These are phyloP conservation scores for Elachura formosa DNA, from an alignment of 2,113 vertebrate genomes.

Conservation along the genomic window DNA sequence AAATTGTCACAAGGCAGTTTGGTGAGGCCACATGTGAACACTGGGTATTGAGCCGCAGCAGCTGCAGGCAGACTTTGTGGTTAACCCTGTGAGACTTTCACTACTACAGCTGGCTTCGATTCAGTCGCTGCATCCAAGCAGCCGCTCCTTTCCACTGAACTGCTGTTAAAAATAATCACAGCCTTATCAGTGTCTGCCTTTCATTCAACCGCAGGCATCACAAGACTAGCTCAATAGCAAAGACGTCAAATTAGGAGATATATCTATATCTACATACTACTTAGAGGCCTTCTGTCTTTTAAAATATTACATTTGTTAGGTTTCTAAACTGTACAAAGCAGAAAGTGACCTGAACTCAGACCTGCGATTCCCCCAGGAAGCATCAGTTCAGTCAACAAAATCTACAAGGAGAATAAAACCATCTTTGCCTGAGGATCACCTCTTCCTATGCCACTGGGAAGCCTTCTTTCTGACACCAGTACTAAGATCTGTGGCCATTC, in stretches of 20 bases:
- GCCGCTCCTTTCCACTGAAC: not conserved
- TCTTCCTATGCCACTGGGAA: not conserved
- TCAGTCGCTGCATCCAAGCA: not conserved
- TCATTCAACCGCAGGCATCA: not conserved
- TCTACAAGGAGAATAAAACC: not conserved
- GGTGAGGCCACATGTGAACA: slow-evolving; percentile 8
- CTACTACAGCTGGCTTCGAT: slow-evolving; percentile 34
- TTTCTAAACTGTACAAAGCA: not conserved
- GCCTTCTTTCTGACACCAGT: not conserved
- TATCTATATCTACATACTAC: not conserved
- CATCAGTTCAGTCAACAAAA: not conserved
- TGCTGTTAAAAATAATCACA: slow-evolving; percentile 23
- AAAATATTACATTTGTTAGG: not conserved
- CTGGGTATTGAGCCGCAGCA: slow-evolving; percentile 49
- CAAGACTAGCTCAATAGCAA: not conserved
- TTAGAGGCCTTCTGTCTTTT: not conserved
- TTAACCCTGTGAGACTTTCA: slow-evolving; percentile 55
- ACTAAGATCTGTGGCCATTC: not conserved
- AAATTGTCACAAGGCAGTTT: slow-evolving; percentile 42
- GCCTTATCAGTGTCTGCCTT: not conserved
- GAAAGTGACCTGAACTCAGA: not conserved
- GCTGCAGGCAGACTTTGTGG: slow-evolving; percentile 49
- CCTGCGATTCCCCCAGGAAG: not conserved
- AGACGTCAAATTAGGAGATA: not conserved
- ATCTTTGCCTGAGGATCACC: not conserved